These are phyloP conservation scores for Pogonomyrmex barbatus DNA, from an alignment of 1,140 invertebrate species.

Conservation along the genomic window DNA sequence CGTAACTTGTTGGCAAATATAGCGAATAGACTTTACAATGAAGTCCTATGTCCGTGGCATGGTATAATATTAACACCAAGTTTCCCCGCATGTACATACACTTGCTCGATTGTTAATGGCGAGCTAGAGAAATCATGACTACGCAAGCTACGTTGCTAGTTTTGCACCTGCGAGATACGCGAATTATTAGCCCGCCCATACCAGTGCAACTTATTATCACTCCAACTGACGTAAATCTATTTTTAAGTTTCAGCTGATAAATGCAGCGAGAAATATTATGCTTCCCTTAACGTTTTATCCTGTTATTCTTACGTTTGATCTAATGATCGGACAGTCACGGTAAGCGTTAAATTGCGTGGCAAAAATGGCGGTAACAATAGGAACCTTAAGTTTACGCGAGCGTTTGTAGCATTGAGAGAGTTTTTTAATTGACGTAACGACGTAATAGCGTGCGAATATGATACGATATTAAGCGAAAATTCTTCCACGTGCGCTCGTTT, in stretches of 20 bases:
- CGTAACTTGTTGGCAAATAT: constrained; percentile 30
- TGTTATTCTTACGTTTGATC: neutral
- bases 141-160: constrained; percentile 1
- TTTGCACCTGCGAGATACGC: neutral
- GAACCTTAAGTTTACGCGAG: neutral
- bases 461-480: constrained; percentile 54
- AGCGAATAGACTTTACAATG: constrained; percentile 47
- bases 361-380: too few relatives aligned
- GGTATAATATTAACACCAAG: constrained; percentile 45
- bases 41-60: constrained; percentile 28
- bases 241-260: neutral
- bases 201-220: neutral
- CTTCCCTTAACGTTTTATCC: neutral
- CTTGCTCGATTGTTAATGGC: constrained; percentile 21
- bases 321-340: neutral
- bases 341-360: constrained; percentile 1
- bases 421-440: constrained; percentile 37
- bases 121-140: constrained; percentile 25
- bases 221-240: neutral
- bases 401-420: neutral
- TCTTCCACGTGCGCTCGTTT: constrained; percentile 42
- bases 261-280: neutral
- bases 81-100: constrained; percentile 20
- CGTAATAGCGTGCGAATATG: constrained; percentile 9
- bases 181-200: neutral